Evolutionary conservation across 2,113 vertebrate species (phyloP), one percentile per base, ranked within the genome.

Genomic region (Dipodomys ordii): DNA sequence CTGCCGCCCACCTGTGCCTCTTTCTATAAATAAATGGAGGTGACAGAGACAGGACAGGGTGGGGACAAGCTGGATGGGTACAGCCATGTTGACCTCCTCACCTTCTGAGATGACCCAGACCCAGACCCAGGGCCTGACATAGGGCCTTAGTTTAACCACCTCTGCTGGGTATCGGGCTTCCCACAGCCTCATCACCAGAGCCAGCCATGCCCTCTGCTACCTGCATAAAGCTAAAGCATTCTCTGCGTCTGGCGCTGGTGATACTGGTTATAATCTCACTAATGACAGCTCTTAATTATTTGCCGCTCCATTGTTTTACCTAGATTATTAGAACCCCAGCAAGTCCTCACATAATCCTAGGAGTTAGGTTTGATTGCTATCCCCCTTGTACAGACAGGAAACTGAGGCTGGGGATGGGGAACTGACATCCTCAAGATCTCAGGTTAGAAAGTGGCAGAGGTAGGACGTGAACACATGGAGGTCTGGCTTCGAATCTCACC

Each of bases 1-100:
- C 62, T 95, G 82, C 44, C 6, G 4, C 73, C 77, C 91, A 90
- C 82, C 72, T 77, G 77, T 46, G 62, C 15, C 44, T 83, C 73
- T 32, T 84, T 49, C 93, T 81, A 39, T 71, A 80, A 91, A 79
- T 71, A 91, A 73, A 73, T 7, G 23, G 28, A 6, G 12, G 39
- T 27, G 30, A 85, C 39, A 68, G 44, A 77, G 77, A 67, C 4
- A n/a, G 74, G 65, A 46, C 72, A 57, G 39, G 64, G 39, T 65
- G 13, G 53, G 60, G 28, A 64, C 9, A 15, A 28, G 8, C 71
- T 35, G 28, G 12, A 15, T 60, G 76, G 65, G 30, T 57, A 69
- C 13, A 35, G 28, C 28, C 28, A 68, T 27, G 22, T 72, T 76
- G 57, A 28, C 53, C 10, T 30, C 76, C 35, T 84, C 65, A 2